Conservation (phyloP, 2,113 vertebrate genomes). For the Mohoua ochrocephala region DNA sequence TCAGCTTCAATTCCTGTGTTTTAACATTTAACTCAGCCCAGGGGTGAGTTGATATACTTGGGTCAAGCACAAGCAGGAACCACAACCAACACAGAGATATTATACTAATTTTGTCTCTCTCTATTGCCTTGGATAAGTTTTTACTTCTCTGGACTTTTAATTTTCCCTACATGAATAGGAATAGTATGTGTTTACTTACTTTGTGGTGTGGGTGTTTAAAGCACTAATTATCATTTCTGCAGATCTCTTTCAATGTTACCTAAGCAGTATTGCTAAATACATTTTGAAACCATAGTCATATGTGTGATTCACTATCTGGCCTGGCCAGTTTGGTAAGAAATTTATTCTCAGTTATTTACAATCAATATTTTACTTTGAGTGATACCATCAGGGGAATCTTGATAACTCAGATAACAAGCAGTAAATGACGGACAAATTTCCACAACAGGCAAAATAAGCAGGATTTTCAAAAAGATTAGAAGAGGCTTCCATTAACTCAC, state of each 20-base stretch:
- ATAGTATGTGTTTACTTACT: neutral
- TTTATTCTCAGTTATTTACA: conserved; percentile 24
- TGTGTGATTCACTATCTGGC: neutral
- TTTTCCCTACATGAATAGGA: neutral
- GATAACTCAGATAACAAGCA: neutral
- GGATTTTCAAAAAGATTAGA: neutral
- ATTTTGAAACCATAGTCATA: conserved; percentile 30
- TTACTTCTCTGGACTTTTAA: neutral
- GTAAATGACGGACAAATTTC: neutral
- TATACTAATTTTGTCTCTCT: neutral
- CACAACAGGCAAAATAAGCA: neutral
- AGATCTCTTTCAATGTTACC: conserved; percentile 24
- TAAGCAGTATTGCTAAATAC: conserved; percentile 42
- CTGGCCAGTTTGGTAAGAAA: conserved; percentile 34
- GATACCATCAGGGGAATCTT: neutral
- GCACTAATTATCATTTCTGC: conserved; percentile 9
- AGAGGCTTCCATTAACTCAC: neutral
- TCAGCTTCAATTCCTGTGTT: neutral
- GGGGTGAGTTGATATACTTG: neutral
- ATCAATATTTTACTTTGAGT: neutral
- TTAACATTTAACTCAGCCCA: neutral
- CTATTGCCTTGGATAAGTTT: neutral
- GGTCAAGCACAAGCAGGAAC: neutral
- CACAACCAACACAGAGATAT: neutral
- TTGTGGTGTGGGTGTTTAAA: conserved; percentile 32